phyloP scores from a whole-genome alignment of 2,888 invertebrate species.

The Amiota communis region DNA sequence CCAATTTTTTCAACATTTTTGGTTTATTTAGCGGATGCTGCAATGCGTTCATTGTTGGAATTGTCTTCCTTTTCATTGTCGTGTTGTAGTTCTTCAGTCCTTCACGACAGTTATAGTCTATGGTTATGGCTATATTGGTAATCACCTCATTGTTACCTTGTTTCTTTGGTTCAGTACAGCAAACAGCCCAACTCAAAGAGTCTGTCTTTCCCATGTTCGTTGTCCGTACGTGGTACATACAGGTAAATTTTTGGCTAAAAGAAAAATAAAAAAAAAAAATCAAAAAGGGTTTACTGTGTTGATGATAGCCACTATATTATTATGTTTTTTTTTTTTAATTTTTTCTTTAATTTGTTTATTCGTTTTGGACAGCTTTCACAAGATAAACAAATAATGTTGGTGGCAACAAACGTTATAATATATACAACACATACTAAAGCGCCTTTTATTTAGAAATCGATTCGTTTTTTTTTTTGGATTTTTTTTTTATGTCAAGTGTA shows the following conservation, averaged over 20 bases:
- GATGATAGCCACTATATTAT: constrained; percentile 29
- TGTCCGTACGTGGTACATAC: not conserved
- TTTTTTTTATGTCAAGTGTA: constrained; percentile 1
- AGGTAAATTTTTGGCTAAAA: not conserved
- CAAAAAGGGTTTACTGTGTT: not conserved
- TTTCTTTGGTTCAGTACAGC: too few relatives aligned
- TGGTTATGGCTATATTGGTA: too few relatives aligned
- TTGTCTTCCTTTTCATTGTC: constrained; percentile 36
- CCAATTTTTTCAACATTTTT: constrained; percentile 9
- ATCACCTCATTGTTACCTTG: too few relatives aligned
- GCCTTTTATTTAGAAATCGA: constrained; percentile 57
- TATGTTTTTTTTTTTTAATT: constrained; percentile 27
- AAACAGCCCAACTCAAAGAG: too few relatives aligned
- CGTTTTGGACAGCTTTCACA: constrained; percentile 48
- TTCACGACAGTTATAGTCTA: too few relatives aligned
- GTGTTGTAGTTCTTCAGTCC: not conserved
- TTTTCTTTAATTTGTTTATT: constrained; percentile 36
- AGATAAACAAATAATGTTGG: constrained; percentile 59
- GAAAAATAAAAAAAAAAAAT: constrained; percentile 10
- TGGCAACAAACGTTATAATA: not conserved
- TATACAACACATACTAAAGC: not conserved
- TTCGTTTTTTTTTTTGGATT: constrained; percentile 39
- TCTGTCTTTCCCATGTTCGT: not conserved
- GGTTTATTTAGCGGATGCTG: constrained; percentile 24
- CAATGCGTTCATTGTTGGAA: constrained; percentile 47